Evolutionary conservation across 2,113 vertebrate species (phyloP).

Genomic region (Gasterosteus nipponicus): DNA sequence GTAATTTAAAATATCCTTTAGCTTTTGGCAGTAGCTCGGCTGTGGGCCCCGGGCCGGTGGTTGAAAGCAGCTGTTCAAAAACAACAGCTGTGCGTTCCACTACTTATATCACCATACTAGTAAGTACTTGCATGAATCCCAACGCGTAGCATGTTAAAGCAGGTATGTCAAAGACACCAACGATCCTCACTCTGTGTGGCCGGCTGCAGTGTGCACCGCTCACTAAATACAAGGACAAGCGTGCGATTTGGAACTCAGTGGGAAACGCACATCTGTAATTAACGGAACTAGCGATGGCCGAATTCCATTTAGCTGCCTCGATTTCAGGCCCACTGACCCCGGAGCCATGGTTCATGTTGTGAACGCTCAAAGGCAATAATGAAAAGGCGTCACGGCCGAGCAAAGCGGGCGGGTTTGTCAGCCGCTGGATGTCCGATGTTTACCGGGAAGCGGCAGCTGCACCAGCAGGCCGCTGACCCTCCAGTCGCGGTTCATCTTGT

Average conservation of each 20-base stretch:
- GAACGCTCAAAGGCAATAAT: neutral
- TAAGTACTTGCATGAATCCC: neutral
- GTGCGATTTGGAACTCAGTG: neutral
- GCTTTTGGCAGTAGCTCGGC: neutral
- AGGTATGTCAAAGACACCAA: too few species aligned
- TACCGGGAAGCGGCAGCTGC: constrained; percentile 88
- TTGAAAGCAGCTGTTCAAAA: neutral
- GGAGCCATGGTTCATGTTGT: neutral
- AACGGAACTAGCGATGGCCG: neutral
- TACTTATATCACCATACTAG: too few species aligned
- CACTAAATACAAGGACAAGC: too few species aligned
- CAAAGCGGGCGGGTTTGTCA: neutral
- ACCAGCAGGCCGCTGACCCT: constrained; percentile 90
- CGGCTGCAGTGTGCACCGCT: too few species aligned
- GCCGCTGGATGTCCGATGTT: constrained; percentile 25
- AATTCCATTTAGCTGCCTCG: neutral
- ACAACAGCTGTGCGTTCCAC: neutral
- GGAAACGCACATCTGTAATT: neutral
- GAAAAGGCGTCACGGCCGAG: neutral
- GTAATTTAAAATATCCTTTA: neutral
- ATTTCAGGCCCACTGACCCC: neutral
- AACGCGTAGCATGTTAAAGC: too few species aligned
- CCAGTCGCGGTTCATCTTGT: constrained; percentile 87
- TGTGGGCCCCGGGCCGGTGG: neutral
- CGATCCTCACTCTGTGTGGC: too few species aligned